Base-by-base conservation (phyloP, 2,888 invertebrate species). In the Cynaeus angustus region DNA sequence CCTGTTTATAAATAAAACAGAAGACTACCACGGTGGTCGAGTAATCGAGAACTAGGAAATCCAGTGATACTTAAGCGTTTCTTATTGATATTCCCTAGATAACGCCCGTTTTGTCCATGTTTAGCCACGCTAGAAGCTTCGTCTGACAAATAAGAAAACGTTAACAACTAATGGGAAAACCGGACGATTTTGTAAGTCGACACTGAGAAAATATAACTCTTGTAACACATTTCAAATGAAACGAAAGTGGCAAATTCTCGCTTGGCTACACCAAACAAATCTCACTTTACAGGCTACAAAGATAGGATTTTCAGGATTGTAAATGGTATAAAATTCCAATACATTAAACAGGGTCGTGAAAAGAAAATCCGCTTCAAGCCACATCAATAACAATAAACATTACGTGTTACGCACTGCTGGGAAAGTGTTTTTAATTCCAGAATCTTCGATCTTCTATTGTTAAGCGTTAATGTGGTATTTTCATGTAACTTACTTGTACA, bases 401-500 rank as follows among this genome's bases (percentile, higher is more conserved):
- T 43, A 43, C 21, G 43, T 2, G 41, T 58, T 43, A 59, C 59
- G 59, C 45, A 10, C 43, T 26, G 12, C 26, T 26, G 28, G 21
- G 12, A 59, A 38, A 41, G 14, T 10, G 1, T 43, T 10, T 43
- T 43, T 12, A 33, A 33, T 21, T 12, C 3, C 10, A 6, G 12
- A 9, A 43, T 3, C 3, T 38, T 38, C 3, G 5, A 3, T 38
- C n/a, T 3, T 38, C 38, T 9, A 38, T 38, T 38, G 38, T 38
- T 7, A n/a, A 43, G n/a, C n/a, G n/a, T n/a, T n/a, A 38, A 59
- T 16, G 28, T 7, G 21, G 3, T 61, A 14, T 46, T 52, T 26
- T 28, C 21, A n/a, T n/a, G 46, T 33, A 33, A 87, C 91, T 91
- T 86, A 97, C 96, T 92, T 90, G 96, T 94, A 90, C 97, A 97